These are phyloP conservation scores for Melanchra persicariae DNA, from an alignment of 2,888 invertebrate species.

Conservation along the genomic window DNA sequence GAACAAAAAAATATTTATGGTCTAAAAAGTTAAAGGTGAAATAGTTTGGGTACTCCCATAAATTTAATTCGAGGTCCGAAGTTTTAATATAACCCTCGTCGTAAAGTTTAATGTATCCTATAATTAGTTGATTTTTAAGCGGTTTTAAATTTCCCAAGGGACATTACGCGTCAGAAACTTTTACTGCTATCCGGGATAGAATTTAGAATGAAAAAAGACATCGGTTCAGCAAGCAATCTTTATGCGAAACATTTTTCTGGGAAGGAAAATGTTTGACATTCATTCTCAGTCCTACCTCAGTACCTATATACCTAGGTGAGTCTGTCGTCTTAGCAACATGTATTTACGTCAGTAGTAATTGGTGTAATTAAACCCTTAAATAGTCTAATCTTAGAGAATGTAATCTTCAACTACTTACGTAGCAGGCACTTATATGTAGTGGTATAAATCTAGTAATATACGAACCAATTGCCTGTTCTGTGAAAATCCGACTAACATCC, in stretches of 20 bases:
- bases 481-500: not conserved
- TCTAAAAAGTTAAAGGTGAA: constrained; percentile 41
- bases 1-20: constrained; percentile 36
- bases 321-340: not conserved
- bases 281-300: not conserved
- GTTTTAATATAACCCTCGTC: constrained; percentile 47
- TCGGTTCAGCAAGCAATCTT: constrained; percentile 30
- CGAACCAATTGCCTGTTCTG: not conserved
- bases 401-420: too few species aligned
- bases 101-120: constrained; percentile 56
- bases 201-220: constrained; percentile 47
- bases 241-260: constrained; percentile 4
- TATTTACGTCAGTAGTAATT: not conserved
- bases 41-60: constrained; percentile 37
- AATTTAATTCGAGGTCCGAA: constrained; percentile 47
- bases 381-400: not conserved
- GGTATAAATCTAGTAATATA: too few species aligned
- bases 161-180: constrained; percentile 50
- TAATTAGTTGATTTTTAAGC: constrained; percentile 62
- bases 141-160: constrained; percentile 55
- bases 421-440: not conserved
- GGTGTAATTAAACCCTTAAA: not conserved
- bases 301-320: not conserved
- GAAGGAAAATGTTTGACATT: constrained; percentile 9
- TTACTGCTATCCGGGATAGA: constrained; percentile 42